Evolutionary conservation across 2,888 invertebrate species (phyloP).

Genomic region (Leucozona laternaria): DNA sequence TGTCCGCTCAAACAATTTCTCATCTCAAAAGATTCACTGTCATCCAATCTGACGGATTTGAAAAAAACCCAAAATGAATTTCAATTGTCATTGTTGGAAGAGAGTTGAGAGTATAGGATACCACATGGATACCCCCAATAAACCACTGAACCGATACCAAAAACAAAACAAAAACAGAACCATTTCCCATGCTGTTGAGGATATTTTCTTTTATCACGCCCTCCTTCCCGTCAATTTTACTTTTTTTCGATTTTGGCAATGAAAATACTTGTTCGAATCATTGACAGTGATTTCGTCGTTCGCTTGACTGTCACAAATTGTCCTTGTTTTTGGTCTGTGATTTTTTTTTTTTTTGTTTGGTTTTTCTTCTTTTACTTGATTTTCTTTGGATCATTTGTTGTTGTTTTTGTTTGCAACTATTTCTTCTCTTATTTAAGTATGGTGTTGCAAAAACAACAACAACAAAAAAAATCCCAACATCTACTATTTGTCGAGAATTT

Average conservation of each 20-base stretch:
- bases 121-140: slow-evolving; percentile 28
- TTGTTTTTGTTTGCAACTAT: background rate
- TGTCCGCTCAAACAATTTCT: slow-evolving; percentile 54
- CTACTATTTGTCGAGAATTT: slow-evolving; percentile 58
- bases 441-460: slow-evolving; percentile 39
- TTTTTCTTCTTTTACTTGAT: slow-evolving; percentile 12
- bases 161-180: background rate
- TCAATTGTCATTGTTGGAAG: slow-evolving; percentile 44
- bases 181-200: slow-evolving; percentile 36
- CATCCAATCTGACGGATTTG: slow-evolving; percentile 64
- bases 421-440: slow-evolving; percentile 15
- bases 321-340: slow-evolving; percentile 48
- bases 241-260: slow-evolving; percentile 64
- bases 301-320: slow-evolving; percentile 63
- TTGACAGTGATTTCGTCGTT: slow-evolving; percentile 72
- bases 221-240: background rate
- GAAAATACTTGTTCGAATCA: slow-evolving; percentile 70
- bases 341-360: background rate
- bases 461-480: background rate
- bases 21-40: slow-evolving; percentile 57
- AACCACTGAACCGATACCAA: slow-evolving; percentile 23
- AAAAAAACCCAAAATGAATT: slow-evolving; percentile 64
- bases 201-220: slow-evolving; percentile 36
- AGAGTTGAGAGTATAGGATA: slow-evolving; percentile 1
- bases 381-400: background rate